A percentile compares a stretch with the other conserved stretches of the same genome.
phyloP scores from a whole-genome alignment of 2,113 vertebrate species.

The Clarias gariepinus region DNA sequence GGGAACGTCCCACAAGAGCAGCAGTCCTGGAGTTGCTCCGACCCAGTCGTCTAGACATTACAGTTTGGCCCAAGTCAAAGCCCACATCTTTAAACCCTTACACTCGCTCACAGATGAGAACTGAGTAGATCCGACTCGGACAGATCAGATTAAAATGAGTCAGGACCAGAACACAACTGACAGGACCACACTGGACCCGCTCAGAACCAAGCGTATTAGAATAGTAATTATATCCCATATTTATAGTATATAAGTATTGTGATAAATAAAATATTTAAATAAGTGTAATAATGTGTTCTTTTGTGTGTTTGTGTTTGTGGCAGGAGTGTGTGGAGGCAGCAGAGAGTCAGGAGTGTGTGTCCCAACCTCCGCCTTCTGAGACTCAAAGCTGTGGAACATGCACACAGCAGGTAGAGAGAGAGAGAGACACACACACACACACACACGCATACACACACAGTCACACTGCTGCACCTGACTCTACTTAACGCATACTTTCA shows the following conservation, averaged over 20 bases:
- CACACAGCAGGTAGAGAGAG: constrained; percentile 38
- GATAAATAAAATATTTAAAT: neutral
- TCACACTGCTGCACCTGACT: neutral
- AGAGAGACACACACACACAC: constrained; percentile 35
- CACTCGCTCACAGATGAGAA: neutral
- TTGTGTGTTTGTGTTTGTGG: neutral
- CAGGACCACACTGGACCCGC: neutral
- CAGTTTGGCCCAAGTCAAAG: too few relatives aligned
- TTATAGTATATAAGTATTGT: neutral
- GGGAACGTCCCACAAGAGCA: too few relatives aligned
- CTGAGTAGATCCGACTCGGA: neutral
- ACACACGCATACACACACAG: constrained; percentile 30
- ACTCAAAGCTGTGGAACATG: constrained; percentile 13
- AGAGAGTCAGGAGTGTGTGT: neutral
- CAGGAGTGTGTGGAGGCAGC: constrained; percentile 3
- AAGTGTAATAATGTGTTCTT: neutral
- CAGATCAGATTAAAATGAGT: neutral
- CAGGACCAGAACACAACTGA: neutral
- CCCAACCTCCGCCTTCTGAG: neutral
- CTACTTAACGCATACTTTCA: neutral
- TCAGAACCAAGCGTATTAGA: neutral
- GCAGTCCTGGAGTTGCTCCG: too few relatives aligned
- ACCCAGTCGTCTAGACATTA: too few relatives aligned
- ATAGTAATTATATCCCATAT: neutral
- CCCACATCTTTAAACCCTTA: too few relatives aligned